Evolutionary conservation across 64 coral and sea anemone species (phyloP).

Genomic region (Cladopsammia gracilis): DNA sequence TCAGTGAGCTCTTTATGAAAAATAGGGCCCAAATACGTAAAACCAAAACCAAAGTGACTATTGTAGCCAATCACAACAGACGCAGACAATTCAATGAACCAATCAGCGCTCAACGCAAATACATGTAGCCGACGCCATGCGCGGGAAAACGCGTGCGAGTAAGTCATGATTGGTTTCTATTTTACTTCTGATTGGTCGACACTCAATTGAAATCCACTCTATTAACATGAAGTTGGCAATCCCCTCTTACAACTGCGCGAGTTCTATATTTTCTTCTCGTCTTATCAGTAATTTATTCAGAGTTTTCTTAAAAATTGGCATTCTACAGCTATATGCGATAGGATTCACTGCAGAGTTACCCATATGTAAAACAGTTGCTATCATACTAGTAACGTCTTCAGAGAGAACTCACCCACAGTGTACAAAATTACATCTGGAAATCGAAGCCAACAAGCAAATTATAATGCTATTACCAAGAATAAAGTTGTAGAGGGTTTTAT

Average conservation of each 20-base stretch:
- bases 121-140: no score
- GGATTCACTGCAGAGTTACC: background rate
- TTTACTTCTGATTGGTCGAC: no score
- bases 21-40: no score
- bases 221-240: no score
- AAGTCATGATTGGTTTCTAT: no score
- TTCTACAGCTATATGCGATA: background rate
- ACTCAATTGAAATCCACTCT: no score
- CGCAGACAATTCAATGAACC: no score
- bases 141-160: no score
- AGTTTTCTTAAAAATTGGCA: background rate
- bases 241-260: background rate
- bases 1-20: no score
- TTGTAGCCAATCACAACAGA: no score
- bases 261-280: background rate
- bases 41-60: no score
- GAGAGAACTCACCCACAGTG: background rate
- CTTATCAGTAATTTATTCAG: background rate
- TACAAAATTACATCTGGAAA: background rate
- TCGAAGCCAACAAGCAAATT: slow-evolving; percentile 3
- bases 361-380: background rate
- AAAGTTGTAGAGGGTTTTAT: background rate
- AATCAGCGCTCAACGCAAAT: no score
- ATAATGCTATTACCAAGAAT: background rate
- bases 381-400: background rate